Percentiles rank a stretch among this genome's conserved stretches.
phyloP scores from a whole-genome alignment of 2,797 vertebrate genomes.

The Chaetodon trifasciatus region DNA sequence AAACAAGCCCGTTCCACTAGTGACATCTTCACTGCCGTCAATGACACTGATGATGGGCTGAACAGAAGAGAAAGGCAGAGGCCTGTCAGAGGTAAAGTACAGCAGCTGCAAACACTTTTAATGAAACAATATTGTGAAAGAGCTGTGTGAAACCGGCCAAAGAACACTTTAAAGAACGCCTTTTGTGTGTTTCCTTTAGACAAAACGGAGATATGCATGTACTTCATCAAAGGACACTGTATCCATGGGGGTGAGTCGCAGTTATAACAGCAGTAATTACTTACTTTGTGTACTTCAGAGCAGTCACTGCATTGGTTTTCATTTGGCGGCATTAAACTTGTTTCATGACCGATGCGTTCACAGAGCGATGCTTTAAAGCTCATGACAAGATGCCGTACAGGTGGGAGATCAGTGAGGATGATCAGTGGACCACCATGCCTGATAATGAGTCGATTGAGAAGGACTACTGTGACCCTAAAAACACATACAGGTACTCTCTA shows the following conservation, averaged over 20 bases:
- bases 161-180: background rate
- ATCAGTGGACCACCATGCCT: constrained; percentile 70
- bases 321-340: background rate
- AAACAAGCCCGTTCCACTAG: background rate
- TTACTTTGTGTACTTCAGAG: background rate
- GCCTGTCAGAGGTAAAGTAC: constrained; percentile 47
- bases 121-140: too few species aligned
- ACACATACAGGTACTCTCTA: constrained; percentile 75
- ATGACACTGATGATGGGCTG: fast-evolving
- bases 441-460: constrained; percentile 79
- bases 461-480: constrained; percentile 82
- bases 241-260: constrained; percentile 75
- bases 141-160: background rate
- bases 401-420: constrained; percentile 75
- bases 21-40: background rate
- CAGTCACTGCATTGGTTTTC: fast-evolving
- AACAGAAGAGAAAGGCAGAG: background rate
- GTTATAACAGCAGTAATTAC: background rate
- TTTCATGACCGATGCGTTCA: background rate
- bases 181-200: constrained; percentile 61
- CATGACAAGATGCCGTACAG: constrained; percentile 83
- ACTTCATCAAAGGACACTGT: constrained; percentile 82
- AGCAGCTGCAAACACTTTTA: background rate
- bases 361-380: constrained; percentile 77
- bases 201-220: constrained; percentile 85